Evolutionary conservation across 2,797 vertebrate species (phyloP).

Genomic region (Onychomys arenicola): DNA sequence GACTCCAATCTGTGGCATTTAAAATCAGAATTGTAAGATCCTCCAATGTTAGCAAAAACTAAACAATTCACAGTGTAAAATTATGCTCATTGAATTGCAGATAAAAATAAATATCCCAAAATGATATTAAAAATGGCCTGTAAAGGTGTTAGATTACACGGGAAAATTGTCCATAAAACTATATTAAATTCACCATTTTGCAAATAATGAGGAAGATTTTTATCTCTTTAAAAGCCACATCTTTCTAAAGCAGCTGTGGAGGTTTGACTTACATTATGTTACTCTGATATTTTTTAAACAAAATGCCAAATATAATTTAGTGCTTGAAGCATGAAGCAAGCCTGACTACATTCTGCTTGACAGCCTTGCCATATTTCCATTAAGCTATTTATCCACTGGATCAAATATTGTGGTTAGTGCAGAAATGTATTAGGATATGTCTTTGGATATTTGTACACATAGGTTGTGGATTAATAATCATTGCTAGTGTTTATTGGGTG

Average conservation of each 20-base stretch:
- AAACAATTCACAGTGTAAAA: not conserved
- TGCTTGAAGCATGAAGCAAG: slow-evolving; percentile 72
- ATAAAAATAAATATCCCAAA: slow-evolving; percentile 20
- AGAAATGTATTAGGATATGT: not conserved
- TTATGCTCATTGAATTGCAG: slow-evolving; percentile 14
- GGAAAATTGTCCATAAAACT: not conserved
- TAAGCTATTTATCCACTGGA: slow-evolving; percentile 57
- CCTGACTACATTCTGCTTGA: slow-evolving; percentile 58
- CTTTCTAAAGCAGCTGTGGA: slow-evolving; percentile 56
- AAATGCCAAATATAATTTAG: slow-evolving; percentile 72
- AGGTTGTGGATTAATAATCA: not conserved
- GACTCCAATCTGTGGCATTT: not conserved
- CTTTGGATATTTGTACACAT: not conserved
- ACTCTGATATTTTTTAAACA: slow-evolving; percentile 74
- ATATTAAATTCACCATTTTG: slow-evolving; percentile 51
- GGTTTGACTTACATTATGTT: slow-evolving; percentile 57
- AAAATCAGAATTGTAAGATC: not conserved
- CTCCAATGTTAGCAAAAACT: not conserved
- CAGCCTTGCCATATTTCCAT: slow-evolving; percentile 59
- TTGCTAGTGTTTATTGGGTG: not conserved
- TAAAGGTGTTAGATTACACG: slow-evolving; percentile 19
- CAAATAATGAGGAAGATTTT: slow-evolving; percentile 40
- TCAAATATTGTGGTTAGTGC: slow-evolving; percentile 41
- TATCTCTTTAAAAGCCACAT: slow-evolving; percentile 25
- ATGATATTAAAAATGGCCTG: not conserved